Conservation (phyloP, 2,113 vertebrate genomes). For the Dicentrarchus labrax region DNA sequence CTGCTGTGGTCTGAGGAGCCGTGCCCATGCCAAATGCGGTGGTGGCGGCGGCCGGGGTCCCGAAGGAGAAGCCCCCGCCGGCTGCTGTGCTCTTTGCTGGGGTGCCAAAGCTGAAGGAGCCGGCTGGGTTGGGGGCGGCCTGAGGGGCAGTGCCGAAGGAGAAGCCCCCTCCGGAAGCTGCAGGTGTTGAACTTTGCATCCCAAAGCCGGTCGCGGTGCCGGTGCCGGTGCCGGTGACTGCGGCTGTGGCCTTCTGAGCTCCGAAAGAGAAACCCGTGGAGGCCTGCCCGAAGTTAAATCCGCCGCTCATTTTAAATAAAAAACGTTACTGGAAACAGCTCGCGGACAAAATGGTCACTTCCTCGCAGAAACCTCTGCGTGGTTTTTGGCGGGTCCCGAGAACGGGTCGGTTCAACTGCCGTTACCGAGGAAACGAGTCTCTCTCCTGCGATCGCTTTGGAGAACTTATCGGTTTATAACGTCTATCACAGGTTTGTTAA, state of each 20-base stretch:
- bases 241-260: slow-evolving; percentile 71
- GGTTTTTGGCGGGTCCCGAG: slow-evolving; percentile 74
- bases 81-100: slow-evolving; percentile 73
- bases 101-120: slow-evolving; percentile 87
- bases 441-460: neutral
- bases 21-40: slow-evolving; percentile 77
- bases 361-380: slow-evolving; percentile 12
- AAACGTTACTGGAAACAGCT: neutral
- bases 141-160: slow-evolving; percentile 82
- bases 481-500: neutral
- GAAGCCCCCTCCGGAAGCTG: slow-evolving; percentile 78
- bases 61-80: slow-evolving; percentile 84
- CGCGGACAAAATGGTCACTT: slow-evolving; percentile 63
- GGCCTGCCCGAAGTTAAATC: slow-evolving; percentile 87
- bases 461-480: neutral
- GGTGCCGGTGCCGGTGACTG: slow-evolving; percentile 74
- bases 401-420: neutral
- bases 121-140: slow-evolving; percentile 61
- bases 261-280: slow-evolving; percentile 86
- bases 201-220: slow-evolving; percentile 76
- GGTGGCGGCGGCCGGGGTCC: slow-evolving; percentile 78
- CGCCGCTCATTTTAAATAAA: slow-evolving; percentile 83
- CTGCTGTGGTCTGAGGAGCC: slow-evolving; percentile 77
- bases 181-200: slow-evolving; percentile 74
- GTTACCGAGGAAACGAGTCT: neutral